Conservation (phyloP, 2,888 invertebrate genomes). For the Eueremaeus valkanovi region DNA sequence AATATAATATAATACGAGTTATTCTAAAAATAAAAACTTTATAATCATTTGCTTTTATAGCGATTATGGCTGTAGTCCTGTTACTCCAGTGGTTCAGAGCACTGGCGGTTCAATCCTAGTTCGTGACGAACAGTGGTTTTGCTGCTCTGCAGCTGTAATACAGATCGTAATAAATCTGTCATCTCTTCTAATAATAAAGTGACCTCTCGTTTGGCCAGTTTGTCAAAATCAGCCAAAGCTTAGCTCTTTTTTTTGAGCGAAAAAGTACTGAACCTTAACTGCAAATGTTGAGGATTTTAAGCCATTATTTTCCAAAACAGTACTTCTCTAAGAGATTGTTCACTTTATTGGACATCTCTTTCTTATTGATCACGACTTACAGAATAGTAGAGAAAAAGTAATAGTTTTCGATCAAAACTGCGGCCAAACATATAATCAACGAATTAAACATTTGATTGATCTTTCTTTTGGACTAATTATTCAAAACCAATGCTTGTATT, state of each 20-base stretch:
- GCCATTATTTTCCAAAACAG: not conserved
- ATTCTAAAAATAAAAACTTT: not conserved
- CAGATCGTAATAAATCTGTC: constrained; percentile 22
- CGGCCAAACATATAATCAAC: constrained; percentile 7
- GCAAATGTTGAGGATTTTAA: not conserved
- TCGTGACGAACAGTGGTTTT: no score
- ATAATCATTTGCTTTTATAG: not conserved
- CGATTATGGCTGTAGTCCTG: not conserved
- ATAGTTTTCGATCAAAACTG: not conserved
- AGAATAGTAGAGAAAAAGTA: not conserved
- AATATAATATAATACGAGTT: not conserved
- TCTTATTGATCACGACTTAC: constrained; percentile 7
- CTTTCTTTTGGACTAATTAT: not conserved
- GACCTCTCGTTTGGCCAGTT: constrained; percentile 14
- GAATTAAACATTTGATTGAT: constrained; percentile 22
- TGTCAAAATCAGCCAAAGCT: constrained; percentile 6
- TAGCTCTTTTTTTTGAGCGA: not conserved
- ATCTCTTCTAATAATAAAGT: constrained; percentile 17
- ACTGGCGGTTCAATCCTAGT: no score
- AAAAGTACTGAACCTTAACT: not conserved
- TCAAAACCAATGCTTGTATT: not conserved
- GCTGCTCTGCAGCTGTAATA: constrained; percentile 9
- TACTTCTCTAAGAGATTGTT: not conserved
- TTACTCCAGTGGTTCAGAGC: not conserved
- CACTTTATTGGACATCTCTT: not conserved